A percentile compares a stretch with the other conserved stretches of the same genome.
Evolutionary conservation across 1,140 invertebrate species (phyloP).

Genomic region (Harpegnathos saltator): DNA sequence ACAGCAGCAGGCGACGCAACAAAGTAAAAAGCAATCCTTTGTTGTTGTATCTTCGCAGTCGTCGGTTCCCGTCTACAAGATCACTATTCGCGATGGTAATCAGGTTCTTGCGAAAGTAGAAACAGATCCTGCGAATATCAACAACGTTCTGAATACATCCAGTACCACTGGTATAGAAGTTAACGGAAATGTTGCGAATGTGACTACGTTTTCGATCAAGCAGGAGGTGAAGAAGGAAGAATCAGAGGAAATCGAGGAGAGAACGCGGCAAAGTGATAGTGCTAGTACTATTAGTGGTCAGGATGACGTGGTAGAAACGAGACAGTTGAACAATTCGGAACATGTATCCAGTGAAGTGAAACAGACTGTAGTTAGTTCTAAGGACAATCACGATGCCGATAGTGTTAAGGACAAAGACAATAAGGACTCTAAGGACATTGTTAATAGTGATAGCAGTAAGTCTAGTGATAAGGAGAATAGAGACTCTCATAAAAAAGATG

Average conservation of each 20-base stretch:
- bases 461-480: constrained; percentile 84
- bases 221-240: constrained; percentile 68
- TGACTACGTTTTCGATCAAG: constrained; percentile 66
- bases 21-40: constrained; percentile 76
- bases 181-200: constrained; percentile 66
- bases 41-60: constrained; percentile 76
- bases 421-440: constrained; percentile 75
- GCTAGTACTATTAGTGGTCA: constrained; percentile 73
- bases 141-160: constrained; percentile 72
- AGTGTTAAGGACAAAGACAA: constrained; percentile 80
- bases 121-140: constrained; percentile 80
- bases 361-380: constrained; percentile 75
- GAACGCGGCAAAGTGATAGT: constrained; percentile 57
- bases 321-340: constrained; percentile 61
- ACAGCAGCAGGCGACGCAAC: constrained; percentile 64
- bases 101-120: constrained; percentile 90
- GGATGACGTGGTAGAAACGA: constrained; percentile 60
- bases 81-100: constrained; percentile 91
- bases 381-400: constrained; percentile 72
- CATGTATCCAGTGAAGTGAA: constrained; percentile 74
- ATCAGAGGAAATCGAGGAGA: constrained; percentile 54
- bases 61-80: constrained; percentile 87
- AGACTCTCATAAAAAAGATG: constrained; percentile 81
- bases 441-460: constrained; percentile 77
- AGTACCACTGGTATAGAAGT: constrained; percentile 65